Evolutionary conservation across 2,888 invertebrate species (phyloP).

Genomic region (Drosophila cognata): DNA sequence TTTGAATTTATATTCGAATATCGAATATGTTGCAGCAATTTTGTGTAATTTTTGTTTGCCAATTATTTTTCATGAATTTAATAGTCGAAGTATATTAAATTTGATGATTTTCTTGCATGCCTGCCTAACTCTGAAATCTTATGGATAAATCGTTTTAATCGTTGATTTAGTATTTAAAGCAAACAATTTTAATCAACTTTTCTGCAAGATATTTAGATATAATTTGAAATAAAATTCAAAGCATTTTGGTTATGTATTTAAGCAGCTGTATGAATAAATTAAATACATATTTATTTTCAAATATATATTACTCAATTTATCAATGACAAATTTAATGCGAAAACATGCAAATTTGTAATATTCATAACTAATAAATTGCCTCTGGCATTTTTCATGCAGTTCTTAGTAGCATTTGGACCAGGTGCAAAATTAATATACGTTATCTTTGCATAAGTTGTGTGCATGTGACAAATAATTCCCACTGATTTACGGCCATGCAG

Average conservation of each 20-base stretch:
- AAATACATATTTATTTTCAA: slow-evolving; percentile 59
- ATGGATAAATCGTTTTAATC: too few relatives aligned
- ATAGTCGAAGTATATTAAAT: neutral
- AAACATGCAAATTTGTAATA: slow-evolving; percentile 14
- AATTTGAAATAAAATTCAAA: neutral
- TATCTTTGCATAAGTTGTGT: slow-evolving; percentile 64
- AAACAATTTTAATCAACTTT: neutral
- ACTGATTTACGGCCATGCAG: slow-evolving; percentile 66
- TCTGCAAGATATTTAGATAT: neutral
- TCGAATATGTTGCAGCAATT: neutral
- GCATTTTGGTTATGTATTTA: neutral
- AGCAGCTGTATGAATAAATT: slow-evolving; percentile 9
- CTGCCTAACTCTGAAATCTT: neutral
- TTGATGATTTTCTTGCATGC: neutral
- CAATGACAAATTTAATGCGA: slow-evolving; percentile 21
- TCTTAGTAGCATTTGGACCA: slow-evolving; percentile 60
- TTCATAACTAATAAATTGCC: slow-evolving; percentile 51
- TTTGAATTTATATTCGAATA: neutral
- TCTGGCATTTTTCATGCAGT: slow-evolving; percentile 52
- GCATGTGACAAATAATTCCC: slow-evolving; percentile 76
- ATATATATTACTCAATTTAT: slow-evolving; percentile 39
- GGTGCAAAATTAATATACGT: slow-evolving; percentile 75
- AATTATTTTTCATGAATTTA: neutral
- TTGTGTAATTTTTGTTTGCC: neutral
- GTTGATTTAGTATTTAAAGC: neutral